A percentile compares a stretch with the other conserved stretches of the same genome.
phyloP scores from a whole-genome alignment of 2,888 invertebrate genomes.

The Mesorhabditis belari region DNA sequence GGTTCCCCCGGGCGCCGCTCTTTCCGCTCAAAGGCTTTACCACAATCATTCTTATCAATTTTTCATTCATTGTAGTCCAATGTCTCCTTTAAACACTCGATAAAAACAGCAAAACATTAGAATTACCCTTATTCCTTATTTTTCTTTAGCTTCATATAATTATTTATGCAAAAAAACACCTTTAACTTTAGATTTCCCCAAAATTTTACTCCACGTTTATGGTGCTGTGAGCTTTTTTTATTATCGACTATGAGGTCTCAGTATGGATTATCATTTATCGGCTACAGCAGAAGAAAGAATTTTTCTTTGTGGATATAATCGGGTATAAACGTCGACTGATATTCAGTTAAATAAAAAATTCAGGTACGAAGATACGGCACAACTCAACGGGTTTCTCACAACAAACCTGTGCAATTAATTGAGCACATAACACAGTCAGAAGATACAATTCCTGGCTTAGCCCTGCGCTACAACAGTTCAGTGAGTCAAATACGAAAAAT shows the following conservation, averaged over 20 bases:
- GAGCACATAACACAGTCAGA: slow-evolving; percentile 17
- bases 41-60: no score
- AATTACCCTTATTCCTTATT: no score
- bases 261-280: background rate
- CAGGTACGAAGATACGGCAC: slow-evolving; percentile 35
- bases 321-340: slow-evolving; percentile 3
- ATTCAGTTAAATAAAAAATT: no score
- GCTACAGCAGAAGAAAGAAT: slow-evolving; percentile 31
- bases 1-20: no score
- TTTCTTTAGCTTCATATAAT: no score
- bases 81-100: no score
- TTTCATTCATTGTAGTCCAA: no score
- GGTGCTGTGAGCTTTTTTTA: background rate
- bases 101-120: no score
- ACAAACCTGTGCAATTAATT: slow-evolving; percentile 14
- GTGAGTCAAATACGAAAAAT: slow-evolving; percentile 9
- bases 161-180: no score
- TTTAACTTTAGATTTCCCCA: no score
- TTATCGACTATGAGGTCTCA: background rate
- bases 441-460: slow-evolving; percentile 33
- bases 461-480: slow-evolving; percentile 30
- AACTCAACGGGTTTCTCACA: slow-evolving; percentile 19
- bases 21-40: no score
- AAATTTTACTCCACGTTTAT: no score
- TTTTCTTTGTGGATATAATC: slow-evolving; percentile 24